These are phyloP conservation scores for Odontesthes bonariensis DNA, from an alignment of 2,113 vertebrate genomes.

Conservation along the genomic window DNA sequence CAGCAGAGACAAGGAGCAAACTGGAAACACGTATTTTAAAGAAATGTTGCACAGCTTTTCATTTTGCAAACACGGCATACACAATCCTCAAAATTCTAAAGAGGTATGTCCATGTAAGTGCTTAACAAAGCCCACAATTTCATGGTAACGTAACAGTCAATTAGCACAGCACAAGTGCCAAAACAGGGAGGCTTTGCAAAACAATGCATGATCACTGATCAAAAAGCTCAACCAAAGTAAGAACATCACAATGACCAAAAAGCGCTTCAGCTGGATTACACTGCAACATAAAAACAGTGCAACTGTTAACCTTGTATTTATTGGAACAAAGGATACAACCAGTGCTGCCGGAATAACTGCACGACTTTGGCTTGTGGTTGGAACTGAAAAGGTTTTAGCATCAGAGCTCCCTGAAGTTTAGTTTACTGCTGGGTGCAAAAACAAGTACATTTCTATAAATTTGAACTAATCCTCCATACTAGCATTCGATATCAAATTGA, in stretches of 20 bases:
- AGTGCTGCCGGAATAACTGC: not conserved
- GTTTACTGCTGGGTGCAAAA: not conserved
- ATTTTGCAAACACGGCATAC: not conserved
- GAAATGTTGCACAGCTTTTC: constrained; percentile 2
- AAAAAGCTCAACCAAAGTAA: not conserved
- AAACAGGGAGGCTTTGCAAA: no score
- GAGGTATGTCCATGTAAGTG: no score
- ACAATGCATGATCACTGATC: not conserved
- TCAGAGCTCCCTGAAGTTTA: not conserved
- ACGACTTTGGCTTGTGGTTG: not conserved
- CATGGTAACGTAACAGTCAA: not conserved
- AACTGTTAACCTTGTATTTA: not conserved
- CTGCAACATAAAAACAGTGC: not conserved
- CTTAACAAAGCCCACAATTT: not conserved
- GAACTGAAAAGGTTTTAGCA: no score
- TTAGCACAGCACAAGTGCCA: no score
- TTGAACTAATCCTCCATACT: no score
- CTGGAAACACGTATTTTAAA: not conserved
- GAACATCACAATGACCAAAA: not conserved
- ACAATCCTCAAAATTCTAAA: not conserved
- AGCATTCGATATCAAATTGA: not conserved
- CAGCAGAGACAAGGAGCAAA: not conserved
- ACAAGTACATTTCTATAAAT: not conserved
- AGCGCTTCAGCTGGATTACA: not conserved
- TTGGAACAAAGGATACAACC: no score